phyloP scores from a whole-genome alignment of 2,888 invertebrate species.

The Agrochola macilenta region DNA sequence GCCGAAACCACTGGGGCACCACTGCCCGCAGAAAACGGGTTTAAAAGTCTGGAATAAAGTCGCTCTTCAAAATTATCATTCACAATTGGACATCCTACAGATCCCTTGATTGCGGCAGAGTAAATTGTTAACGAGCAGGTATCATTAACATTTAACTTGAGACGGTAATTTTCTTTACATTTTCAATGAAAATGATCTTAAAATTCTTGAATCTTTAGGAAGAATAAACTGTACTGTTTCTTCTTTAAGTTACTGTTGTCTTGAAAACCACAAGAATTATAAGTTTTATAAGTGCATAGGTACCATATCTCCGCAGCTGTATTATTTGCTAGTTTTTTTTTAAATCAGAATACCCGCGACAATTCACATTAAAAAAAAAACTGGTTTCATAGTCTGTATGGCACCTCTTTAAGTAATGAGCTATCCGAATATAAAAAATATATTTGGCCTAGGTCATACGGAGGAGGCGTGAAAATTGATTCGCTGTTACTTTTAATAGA shows the following conservation, averaged over 20 bases:
- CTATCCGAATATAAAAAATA: too few relatives aligned
- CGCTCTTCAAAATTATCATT: constrained; percentile 20
- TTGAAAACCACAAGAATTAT: background rate
- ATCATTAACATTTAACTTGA: constrained; percentile 36
- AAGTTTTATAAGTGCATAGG: background rate
- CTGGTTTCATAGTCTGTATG: too few relatives aligned
- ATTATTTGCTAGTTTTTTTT: too few relatives aligned
- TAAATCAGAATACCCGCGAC: too few relatives aligned
- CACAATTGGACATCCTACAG: constrained; percentile 7
- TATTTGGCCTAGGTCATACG: too few relatives aligned
- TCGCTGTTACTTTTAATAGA: too few relatives aligned
- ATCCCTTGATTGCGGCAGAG: constrained; percentile 39
- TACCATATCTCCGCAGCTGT: too few relatives aligned
- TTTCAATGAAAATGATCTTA: constrained; percentile 21
- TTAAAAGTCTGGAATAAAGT: background rate
- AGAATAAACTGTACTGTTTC: constrained; percentile 10
- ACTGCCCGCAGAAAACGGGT: too few relatives aligned
- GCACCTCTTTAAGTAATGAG: too few relatives aligned
- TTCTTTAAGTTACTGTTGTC: background rate
- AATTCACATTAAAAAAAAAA: too few relatives aligned
- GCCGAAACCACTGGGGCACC: too few relatives aligned
- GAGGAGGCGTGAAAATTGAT: too few relatives aligned
- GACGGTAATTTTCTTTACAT: constrained; percentile 4
- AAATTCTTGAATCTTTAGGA: constrained; percentile 6
- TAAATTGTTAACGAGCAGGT: constrained; percentile 27